Conservation (phyloP, 1,140 invertebrate species). For the Caenorhabditis inopinata region DNA sequence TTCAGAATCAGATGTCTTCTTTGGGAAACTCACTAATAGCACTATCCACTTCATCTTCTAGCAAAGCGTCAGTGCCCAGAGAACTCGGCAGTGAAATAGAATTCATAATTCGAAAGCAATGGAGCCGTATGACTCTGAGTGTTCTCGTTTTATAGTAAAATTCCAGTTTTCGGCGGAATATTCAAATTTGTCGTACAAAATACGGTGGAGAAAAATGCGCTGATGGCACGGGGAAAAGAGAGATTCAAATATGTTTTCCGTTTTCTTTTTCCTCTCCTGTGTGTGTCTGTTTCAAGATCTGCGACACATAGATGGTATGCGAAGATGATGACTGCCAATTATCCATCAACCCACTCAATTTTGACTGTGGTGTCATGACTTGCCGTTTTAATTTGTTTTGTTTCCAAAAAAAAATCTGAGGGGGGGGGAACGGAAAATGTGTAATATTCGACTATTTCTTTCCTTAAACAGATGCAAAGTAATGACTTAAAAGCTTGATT, state of each 20-base stretch:
- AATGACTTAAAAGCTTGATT: no score
- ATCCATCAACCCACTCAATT: neutral
- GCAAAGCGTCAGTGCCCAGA: neutral
- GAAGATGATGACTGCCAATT: constrained; percentile 1
- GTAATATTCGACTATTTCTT: no score
- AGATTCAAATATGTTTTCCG: neutral
- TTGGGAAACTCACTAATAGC: neutral
- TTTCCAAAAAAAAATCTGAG: neutral
- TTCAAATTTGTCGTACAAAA: constrained; percentile 17
- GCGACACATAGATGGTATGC: neutral
- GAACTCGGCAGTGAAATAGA: neutral
- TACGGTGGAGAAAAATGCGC: neutral
- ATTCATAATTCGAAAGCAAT: neutral
- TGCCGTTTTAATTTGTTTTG: neutral
- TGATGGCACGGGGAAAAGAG: neutral
- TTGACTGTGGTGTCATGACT: neutral
- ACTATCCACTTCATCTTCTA: neutral
- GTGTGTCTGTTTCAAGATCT: neutral
- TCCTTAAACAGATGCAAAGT: no score
- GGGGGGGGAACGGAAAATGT: neutral
- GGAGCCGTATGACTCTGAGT: neutral
- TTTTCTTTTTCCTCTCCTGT: no score
- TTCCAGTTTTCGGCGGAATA: neutral
- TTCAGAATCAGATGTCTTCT: neutral
- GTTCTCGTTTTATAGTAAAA: neutral